Base-by-base conservation (phyloP, 2,888 invertebrate genomes). In the Agonopterix arenella region DNA sequence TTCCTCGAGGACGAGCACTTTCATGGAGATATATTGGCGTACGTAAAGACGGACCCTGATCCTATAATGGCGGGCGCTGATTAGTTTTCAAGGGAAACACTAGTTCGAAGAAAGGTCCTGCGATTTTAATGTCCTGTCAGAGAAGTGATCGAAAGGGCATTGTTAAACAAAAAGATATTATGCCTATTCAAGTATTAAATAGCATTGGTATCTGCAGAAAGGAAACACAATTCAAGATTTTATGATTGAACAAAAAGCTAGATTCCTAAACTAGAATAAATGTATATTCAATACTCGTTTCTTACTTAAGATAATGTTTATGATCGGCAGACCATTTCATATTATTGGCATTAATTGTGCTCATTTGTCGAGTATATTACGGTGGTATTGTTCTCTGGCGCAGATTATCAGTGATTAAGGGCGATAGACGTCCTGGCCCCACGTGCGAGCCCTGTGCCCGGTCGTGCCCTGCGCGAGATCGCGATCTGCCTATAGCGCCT, bases 11-110 rank as follows among this genome's bases (percentile, higher is more conserved):
- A 82, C 73, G 72, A 67, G 67, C 66, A 67, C 67, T 68, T 11
- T 77, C 73, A 54, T 58, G 73, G 73, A 84, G 78, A 28, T 45
- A 77, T 81, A 81, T 81, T 71, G 70, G 62, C 69, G 71, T 60
- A 69, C 71, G 73, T 75, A 73, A 80, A 79, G 70, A 68, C 62
- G 57, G 60, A 62, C 64, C 62, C 62, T 74, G 76, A 74, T 75
- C 63, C 62, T 60, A 67, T 80, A 81, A 84, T 80, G 78, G 77
- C 61, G 59, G 65, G 66, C 78, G 73, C 68, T 86, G 85, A 86
- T 86, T 86, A 79, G 83, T 82, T 85, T 83, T 81, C 76, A 70
- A 80, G 70, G 66, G 66, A 77, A 80, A 83, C 74, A 76, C 78
- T 77, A 70, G 75, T 79, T 77, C 72, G 76, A 78, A 78, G 81